These are phyloP conservation scores for Casuarius casuarius DNA, from an alignment of 2,113 vertebrate genomes.

Conservation along the genomic window DNA sequence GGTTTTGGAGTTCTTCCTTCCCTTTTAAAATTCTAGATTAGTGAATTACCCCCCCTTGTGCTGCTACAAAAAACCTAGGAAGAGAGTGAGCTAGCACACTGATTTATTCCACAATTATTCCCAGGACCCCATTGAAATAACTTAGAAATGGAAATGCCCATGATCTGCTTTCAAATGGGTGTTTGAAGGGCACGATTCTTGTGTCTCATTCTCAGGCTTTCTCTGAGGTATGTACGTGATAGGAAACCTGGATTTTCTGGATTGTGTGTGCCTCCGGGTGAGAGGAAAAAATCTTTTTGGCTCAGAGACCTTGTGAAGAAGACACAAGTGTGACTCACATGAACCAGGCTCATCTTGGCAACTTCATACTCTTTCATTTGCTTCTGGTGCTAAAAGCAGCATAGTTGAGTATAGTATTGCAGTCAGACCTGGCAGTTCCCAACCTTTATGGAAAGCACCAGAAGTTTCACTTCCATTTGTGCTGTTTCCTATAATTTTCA, in stretches of 20 bases:
- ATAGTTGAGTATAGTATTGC: neutral
- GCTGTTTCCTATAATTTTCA: neutral
- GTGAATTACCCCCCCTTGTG: neutral
- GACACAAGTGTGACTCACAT: neutral
- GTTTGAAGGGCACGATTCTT: neutral
- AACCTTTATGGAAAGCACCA: neutral
- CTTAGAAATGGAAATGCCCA: neutral
- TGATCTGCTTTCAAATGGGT: neutral
- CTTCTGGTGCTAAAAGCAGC: neutral
- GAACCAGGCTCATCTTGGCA: slow-evolving; percentile 9
- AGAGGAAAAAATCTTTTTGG: neutral
- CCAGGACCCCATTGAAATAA: neutral
- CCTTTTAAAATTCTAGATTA: neutral
- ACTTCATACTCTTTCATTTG: neutral
- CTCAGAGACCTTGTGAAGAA: neutral
- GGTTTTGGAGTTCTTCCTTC: neutral
- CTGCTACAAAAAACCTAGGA: neutral
- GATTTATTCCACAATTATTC: neutral
- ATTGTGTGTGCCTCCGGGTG: neutral
- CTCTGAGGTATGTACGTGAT: neutral
- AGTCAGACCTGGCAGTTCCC: neutral
- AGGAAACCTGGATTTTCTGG: neutral
- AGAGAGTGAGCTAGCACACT: neutral
- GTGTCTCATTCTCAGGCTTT: neutral
- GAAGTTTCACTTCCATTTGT: neutral